Evolutionary conservation across 2,113 vertebrate species (phyloP).

Genomic region (Albula goreensis): DNA sequence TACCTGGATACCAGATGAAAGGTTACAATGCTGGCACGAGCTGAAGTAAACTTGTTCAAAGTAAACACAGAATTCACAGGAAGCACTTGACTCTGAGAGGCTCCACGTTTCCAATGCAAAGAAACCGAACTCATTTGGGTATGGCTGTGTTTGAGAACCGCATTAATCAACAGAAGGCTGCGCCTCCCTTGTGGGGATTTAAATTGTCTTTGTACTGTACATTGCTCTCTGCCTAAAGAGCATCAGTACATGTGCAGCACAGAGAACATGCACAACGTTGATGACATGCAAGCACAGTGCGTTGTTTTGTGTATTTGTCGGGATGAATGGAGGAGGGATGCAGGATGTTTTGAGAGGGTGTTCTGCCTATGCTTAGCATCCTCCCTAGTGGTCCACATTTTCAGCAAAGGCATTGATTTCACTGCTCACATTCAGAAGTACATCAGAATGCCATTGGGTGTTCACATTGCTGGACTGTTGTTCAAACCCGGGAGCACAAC

Average conservation of each 20-base stretch:
- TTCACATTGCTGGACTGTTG: no score
- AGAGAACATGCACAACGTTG: no score
- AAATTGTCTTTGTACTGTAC: not conserved
- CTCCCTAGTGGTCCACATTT: no score
- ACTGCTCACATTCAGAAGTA: no score
- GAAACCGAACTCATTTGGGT: not conserved
- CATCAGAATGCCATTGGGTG: no score
- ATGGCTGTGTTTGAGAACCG: not conserved
- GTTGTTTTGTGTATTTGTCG: not conserved
- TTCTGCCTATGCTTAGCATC: no score
- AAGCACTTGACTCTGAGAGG: not conserved
- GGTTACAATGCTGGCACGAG: not conserved
- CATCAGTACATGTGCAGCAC: no score
- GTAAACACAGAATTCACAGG: not conserved
- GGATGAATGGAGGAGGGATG: not conserved
- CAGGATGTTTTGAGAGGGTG: no score
- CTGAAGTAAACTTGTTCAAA: not conserved
- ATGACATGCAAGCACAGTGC: no score
- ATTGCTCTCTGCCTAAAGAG: not conserved
- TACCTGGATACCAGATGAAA: not conserved
- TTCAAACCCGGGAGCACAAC: no score
- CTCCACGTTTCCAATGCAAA: not conserved
- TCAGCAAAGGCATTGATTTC: no score
- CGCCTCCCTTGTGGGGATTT: not conserved
- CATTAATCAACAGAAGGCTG: not conserved